Percentiles rank a stretch among this genome's conserved stretches.
Conservation (phyloP, 2,113 vertebrate genomes). For the Nycticebus coucang region DNA sequence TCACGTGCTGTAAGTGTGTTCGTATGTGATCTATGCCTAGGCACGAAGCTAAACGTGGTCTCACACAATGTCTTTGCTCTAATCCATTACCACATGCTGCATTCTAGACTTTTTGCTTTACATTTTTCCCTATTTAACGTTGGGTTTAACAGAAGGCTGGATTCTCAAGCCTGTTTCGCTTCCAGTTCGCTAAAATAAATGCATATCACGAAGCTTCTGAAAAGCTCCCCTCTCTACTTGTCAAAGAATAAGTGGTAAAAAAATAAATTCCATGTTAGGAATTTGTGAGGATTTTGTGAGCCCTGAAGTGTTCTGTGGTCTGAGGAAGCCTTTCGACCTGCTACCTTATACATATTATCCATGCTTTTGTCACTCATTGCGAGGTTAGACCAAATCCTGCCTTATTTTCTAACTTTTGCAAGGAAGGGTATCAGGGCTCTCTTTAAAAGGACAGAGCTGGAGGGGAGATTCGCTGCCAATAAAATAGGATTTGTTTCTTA, state of each 20-base stretch:
- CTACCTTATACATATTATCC: too few species aligned
- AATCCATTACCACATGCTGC: background rate
- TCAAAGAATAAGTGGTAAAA: background rate
- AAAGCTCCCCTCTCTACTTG: background rate
- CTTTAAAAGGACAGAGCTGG: background rate
- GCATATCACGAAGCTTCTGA: background rate
- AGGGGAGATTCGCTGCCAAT: background rate
- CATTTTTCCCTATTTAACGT: background rate
- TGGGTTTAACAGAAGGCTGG: background rate
- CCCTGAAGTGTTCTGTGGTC: background rate
- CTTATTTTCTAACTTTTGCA: background rate
- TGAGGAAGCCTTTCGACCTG: background rate
- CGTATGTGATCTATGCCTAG: background rate
- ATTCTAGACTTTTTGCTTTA: background rate
- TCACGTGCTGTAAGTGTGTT: background rate
- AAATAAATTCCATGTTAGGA: background rate
- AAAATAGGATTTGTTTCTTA: background rate
- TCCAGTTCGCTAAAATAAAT: background rate
- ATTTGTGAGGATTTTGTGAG: background rate
- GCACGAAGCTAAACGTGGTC: background rate
- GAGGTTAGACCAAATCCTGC: background rate
- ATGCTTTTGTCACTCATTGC: background rate
- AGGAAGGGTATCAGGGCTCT: background rate
- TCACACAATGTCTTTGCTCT: background rate
- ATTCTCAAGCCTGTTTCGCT: background rate